A percentile compares a stretch with the other conserved stretches of the same genome.
Evolutionary conservation across 2,888 invertebrate species (phyloP).

Genomic region (Hyppa rectilinea): DNA sequence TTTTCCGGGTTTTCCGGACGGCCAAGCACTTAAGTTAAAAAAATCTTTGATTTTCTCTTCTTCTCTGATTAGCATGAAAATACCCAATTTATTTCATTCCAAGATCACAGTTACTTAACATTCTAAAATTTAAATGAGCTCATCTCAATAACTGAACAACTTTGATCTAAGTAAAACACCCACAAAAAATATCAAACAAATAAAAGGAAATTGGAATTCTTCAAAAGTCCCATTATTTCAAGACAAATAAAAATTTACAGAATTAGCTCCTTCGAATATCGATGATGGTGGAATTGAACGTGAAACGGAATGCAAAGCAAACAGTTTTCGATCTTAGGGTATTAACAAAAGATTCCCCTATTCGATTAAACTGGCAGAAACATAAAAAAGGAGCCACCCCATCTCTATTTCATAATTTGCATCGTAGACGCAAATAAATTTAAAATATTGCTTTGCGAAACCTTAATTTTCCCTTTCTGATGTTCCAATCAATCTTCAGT

Average conservation of each 20-base stretch:
- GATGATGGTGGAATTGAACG: conserved; percentile 60
- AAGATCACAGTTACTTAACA: conserved; percentile 57
- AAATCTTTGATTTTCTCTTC: conserved; percentile 36
- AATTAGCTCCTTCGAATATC: conserved; percentile 66
- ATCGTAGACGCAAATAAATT: conserved; percentile 89
- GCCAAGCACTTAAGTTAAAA: conserved; percentile 5
- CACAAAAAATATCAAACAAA: conserved; percentile 64
- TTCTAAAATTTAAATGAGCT: conserved; percentile 62
- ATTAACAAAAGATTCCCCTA: conserved; percentile 85
- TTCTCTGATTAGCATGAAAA: conserved; percentile 49
- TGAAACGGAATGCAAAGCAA: conserved; percentile 78
- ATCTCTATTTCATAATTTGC: conserved; percentile 90
- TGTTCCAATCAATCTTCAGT: conserved; percentile 82
- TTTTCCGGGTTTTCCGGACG: too few relatives aligned
- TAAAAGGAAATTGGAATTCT: conserved; percentile 64
- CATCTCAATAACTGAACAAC: conserved; percentile 62
- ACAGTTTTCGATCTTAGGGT: conserved; percentile 79
- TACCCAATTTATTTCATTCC: conserved; percentile 54
- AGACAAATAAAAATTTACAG: conserved; percentile 65
- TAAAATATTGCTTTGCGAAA: conserved; percentile 86
- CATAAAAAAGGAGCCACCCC: conserved; percentile 78
- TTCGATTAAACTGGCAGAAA: conserved; percentile 85
- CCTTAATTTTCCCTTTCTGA: conserved; percentile 85
- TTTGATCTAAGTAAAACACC: conserved; percentile 55
- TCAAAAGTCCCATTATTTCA: conserved; percentile 62